These are phyloP conservation scores for Odontomachus brunneus DNA, from an alignment of 1,140 invertebrate genomes.

Conservation along the genomic window DNA sequence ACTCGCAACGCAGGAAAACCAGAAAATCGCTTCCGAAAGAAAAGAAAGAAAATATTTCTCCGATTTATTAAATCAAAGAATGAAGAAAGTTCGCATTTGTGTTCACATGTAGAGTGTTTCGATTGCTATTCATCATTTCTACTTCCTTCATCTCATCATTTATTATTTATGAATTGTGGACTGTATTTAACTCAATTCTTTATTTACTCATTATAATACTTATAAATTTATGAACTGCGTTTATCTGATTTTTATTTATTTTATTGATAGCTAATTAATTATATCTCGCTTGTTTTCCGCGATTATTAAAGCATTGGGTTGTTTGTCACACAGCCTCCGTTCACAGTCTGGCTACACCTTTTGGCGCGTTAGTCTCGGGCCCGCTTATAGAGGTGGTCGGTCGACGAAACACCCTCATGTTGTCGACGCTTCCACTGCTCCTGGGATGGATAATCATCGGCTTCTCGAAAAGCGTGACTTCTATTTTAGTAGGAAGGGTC, in stretches of 20 bases:
- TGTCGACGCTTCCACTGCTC: conserved; percentile 87
- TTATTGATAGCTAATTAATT: neutral
- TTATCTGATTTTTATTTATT: neutral
- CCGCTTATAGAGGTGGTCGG: conserved; percentile 88
- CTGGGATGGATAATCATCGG: conserved; percentile 88
- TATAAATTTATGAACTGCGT: too few relatives aligned
- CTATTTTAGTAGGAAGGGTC: conserved; percentile 88
- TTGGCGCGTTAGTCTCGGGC: conserved; percentile 88
- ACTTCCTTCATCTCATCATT: too few relatives aligned
- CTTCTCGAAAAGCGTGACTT: conserved; percentile 85
- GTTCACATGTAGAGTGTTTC: too few relatives aligned
- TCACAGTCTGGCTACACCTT: conserved; percentile 88
- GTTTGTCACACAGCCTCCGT: conserved; percentile 86
- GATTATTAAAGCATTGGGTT: conserved; percentile 34
- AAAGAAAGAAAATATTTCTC: too few relatives aligned
- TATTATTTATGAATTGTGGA: too few relatives aligned
- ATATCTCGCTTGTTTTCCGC: neutral
- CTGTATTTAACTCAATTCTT: too few relatives aligned
- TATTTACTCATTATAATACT: too few relatives aligned
- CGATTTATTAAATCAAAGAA: too few relatives aligned
- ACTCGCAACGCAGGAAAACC: neutral
- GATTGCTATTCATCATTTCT: too few relatives aligned
- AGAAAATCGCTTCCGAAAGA: too few relatives aligned
- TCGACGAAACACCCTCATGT: conserved; percentile 86
- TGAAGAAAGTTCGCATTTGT: too few relatives aligned